Evolutionary conservation across 2,888 invertebrate species (phyloP).

Genomic region (Coecobrya sp.): DNA sequence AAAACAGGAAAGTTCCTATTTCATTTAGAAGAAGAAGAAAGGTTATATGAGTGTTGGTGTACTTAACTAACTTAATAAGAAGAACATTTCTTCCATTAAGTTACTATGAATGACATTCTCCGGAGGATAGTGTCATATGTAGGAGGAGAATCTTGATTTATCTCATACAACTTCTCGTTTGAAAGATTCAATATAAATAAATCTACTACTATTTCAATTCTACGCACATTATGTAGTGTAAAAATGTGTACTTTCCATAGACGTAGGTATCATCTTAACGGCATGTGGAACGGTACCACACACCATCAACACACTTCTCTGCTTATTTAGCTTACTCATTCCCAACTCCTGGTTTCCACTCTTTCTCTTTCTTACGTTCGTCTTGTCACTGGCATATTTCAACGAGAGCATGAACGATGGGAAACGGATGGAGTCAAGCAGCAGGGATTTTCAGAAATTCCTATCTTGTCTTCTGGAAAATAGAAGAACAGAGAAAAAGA

Average conservation of each 20-base stretch:
- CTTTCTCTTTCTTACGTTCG: not conserved
- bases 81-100: constrained; percentile 79
- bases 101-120: constrained; percentile 80
- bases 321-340: constrained; percentile 31
- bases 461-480: constrained; percentile 72
- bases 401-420: constrained; percentile 74
- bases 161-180: constrained; percentile 73
- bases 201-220: not conserved
- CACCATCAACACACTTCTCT: constrained; percentile 31
- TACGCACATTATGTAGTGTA: not conserved
- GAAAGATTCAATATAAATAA: constrained; percentile 54
- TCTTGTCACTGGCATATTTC: constrained; percentile 75
- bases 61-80: constrained; percentile 70
- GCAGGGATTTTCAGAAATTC: constrained; percentile 76
- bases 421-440: constrained; percentile 80
- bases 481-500: constrained; percentile 41
- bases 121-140: constrained; percentile 78
- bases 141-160: constrained; percentile 81
- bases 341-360: not conserved
- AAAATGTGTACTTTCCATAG: not conserved
- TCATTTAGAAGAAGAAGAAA: constrained; percentile 30
- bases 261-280: too few species aligned
- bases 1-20: constrained; percentile 59
- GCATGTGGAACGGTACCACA: not conserved
- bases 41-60: constrained; percentile 38